Base-by-base conservation (phyloP, 1,140 invertebrate species). In the Drosophila nannoptera region DNA sequence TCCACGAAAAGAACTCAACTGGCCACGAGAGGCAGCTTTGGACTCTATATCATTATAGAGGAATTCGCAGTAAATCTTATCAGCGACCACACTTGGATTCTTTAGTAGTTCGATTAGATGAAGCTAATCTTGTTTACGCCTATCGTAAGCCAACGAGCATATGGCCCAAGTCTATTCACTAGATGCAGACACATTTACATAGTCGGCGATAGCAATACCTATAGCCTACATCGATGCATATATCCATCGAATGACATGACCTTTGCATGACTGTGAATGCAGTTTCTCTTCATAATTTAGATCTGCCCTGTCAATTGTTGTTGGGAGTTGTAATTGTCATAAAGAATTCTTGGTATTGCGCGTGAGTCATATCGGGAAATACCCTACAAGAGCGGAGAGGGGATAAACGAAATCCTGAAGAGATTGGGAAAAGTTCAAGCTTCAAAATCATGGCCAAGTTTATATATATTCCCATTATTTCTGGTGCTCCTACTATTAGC, bases 71-170 rank as follows among this genome's bases (percentile, higher is more conserved):
- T 69, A 68, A 73, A 59, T 49, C 68, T 52, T 80, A 86, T 80
- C 67, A 31, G 45, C 42, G 61, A 58, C 61, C 63, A 63, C 75
- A 71, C 65, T 84, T 75, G 69, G 76, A 76, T 83, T 78, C 69
- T 46, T 56, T 54, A 86, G 69, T 67, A 56, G 14, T 31, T 42
- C 48, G 76, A 84, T 84, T 68, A 80, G 55, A 55, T n/a, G 36
- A 11, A 40, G 55, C 65, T 80, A 86, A 86, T 77, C 81, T 32
- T 4, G 12, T 48, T 73, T 69, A 86, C 83, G 49, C 58, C 43
- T 5, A 48, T 60, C 64, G 48, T 53, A 45, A 35, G 35, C 46
- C 53, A 63, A 35, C 42, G 33, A n/a, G 9, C 11, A 58, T 8
- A 33, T 16, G 3, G 45, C 33, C 16, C 14, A 35, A 35, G 31